A percentile compares a stretch with the other conserved stretches of the same genome.
These are phyloP conservation scores for Creontiades dilutus DNA, from an alignment of 2,888 invertebrate species.

Conservation along the genomic window DNA sequence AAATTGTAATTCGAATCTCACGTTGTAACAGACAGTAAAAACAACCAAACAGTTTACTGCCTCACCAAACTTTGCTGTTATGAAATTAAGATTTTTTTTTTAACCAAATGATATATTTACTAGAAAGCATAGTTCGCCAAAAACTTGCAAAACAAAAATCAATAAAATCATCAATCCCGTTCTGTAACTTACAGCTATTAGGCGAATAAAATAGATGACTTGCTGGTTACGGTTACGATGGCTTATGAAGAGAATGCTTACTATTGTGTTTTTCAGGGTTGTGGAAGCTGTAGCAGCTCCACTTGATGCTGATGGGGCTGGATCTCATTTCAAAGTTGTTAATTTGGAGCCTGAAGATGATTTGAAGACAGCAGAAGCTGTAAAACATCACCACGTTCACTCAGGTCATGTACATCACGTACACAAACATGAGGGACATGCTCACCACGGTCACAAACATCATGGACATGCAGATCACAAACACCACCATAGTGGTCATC, in stretches of 20 bases:
- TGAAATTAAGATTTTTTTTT: too few species aligned
- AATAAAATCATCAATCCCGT: too few species aligned
- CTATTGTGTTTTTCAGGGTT: slow-evolving; percentile 43
- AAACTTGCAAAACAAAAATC: too few species aligned
- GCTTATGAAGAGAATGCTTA: slow-evolving; percentile 11
- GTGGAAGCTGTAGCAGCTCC: slow-evolving; percentile 53
- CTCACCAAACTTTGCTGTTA: too few species aligned
- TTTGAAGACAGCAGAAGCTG: slow-evolving; percentile 74
- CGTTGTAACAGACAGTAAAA: too few species aligned
- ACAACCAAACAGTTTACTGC: too few species aligned
- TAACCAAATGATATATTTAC: too few species aligned
- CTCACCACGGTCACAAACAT: slow-evolving; percentile 76
- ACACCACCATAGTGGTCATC: slow-evolving; percentile 76
- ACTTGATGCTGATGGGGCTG: slow-evolving; percentile 52
- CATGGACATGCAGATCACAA: slow-evolving; percentile 75
- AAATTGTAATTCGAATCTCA: too few species aligned
- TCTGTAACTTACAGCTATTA: too few species aligned
- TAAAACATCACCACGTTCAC: slow-evolving; percentile 75
- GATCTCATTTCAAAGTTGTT: slow-evolving; percentile 51
- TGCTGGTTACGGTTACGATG: slow-evolving; percentile 1
- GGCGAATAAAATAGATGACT: neutral
- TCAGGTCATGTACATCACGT: slow-evolving; percentile 75
- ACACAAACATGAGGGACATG: slow-evolving; percentile 75
- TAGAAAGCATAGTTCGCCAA: too few species aligned
- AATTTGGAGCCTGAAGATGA: slow-evolving; percentile 73